phyloP scores from a whole-genome alignment of 2,888 invertebrate species.

The Priocnemis perturbator region DNA sequence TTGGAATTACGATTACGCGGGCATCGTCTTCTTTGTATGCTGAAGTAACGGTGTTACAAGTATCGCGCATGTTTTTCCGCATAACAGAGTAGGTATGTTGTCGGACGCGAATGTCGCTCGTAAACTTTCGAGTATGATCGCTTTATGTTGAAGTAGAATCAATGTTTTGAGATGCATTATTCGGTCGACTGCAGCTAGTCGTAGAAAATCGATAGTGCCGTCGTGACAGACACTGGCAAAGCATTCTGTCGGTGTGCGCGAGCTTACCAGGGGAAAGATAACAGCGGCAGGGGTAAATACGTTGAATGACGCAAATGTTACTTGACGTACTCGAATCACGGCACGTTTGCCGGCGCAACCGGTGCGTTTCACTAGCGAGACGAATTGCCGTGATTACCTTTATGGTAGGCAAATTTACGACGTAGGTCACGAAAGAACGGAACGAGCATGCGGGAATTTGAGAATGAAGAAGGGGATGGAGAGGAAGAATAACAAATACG shows the following conservation, averaged over 20 bases:
- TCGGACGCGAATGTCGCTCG: no score
- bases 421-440: no score
- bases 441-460: neutral
- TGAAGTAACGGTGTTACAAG: no score
- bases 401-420: conserved; percentile 40
- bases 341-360: conserved; percentile 10
- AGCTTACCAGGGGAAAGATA: conserved; percentile 31
- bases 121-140: no score
- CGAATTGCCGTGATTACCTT: conserved; percentile 45
- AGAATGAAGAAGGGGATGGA: neutral
- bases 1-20: no score
- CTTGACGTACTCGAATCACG: conserved; percentile 10
- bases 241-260: neutral
- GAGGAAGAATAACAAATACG: neutral
- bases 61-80: no score
- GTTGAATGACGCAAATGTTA: conserved; percentile 42
- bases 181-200: no score
- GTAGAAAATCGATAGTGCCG: neutral
- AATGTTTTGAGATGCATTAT: no score
- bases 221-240: neutral
- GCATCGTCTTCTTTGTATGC: no score
- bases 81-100: no score
- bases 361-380: conserved; percentile 28
- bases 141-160: no score
- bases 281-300: conserved; percentile 10